Evolutionary conservation across 1,140 invertebrate genomes (phyloP).

Genomic region (Scaptomyza pallida): DNA sequence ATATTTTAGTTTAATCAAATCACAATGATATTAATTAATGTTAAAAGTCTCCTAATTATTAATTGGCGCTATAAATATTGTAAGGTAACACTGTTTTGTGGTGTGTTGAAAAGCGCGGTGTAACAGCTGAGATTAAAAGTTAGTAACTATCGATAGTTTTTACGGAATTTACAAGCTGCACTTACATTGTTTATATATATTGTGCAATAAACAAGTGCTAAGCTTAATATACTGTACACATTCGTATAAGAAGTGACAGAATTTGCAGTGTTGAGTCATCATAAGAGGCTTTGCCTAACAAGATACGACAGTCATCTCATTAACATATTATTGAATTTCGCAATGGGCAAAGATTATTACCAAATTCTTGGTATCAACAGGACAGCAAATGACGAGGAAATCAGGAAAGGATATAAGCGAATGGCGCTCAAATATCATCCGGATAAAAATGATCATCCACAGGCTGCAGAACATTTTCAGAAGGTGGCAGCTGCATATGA

Average conservation of each 20-base stretch:
- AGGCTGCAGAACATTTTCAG: conserved; percentile 57
- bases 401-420: conserved; percentile 56
- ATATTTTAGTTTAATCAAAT: too few species aligned
- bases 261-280: too few species aligned
- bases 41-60: too few species aligned
- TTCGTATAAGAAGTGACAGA: too few species aligned
- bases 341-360: conserved; percentile 63
- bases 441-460: conserved; percentile 65
- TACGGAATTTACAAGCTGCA: conserved; percentile 5
- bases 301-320: background rate
- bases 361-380: conserved; percentile 49
- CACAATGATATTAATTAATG: too few species aligned
- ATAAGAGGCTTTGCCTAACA: too few species aligned
- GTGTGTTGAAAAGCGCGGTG: too few species aligned
- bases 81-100: too few species aligned
- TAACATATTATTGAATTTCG: conserved; percentile 2
- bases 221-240: background rate
- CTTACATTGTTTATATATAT: too few species aligned
- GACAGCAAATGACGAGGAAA: conserved; percentile 47
- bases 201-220: conserved; percentile 13
- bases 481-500: conserved; percentile 60
- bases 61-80: too few species aligned
- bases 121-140: background rate
- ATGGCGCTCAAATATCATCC: conserved; percentile 68
- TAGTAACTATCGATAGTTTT: conserved; percentile 10